phyloP scores from a whole-genome alignment of 2,888 invertebrate species.

The Linyphia triangularis region DNA sequence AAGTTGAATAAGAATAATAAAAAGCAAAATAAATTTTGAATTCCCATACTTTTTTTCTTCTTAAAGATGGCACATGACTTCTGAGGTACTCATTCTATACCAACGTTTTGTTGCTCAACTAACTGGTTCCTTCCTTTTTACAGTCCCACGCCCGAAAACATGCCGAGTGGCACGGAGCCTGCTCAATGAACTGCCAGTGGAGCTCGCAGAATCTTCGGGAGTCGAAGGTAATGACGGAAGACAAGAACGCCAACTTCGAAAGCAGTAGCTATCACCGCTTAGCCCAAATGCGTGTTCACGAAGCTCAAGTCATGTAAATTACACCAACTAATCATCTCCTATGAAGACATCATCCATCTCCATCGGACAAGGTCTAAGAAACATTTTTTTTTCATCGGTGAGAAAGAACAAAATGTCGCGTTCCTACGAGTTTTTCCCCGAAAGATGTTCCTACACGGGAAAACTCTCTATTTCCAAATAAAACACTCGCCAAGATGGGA shows the following conservation, averaged over 20 bases:
- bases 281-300: constrained; percentile 26
- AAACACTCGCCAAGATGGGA: background rate
- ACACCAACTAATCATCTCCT: background rate
- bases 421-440: constrained; percentile 32
- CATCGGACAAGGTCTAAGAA: constrained; percentile 15
- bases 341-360: constrained; percentile 4
- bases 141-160: constrained; percentile 87
- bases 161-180: constrained; percentile 87
- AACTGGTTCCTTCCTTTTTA: too few species aligned
- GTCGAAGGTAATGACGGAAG: background rate
- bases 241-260: constrained; percentile 25
- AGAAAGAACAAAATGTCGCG: constrained; percentile 34
- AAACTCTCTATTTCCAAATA: background rate
- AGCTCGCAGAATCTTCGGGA: constrained; percentile 19
- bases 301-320: constrained; percentile 47
- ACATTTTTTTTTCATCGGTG: constrained; percentile 10
- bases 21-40: too few species aligned
- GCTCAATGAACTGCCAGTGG: constrained; percentile 78
- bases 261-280: constrained; percentile 9
- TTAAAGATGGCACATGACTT: too few species aligned
- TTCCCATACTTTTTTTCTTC: too few species aligned
- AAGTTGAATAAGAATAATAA: too few species aligned
- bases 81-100: too few species aligned
- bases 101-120: too few species aligned
- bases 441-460: background rate